Percentiles rank a stretch among this genome's conserved stretches.
Conservation (phyloP, 2,888 invertebrate species). For the Pediacus dermestoides region DNA sequence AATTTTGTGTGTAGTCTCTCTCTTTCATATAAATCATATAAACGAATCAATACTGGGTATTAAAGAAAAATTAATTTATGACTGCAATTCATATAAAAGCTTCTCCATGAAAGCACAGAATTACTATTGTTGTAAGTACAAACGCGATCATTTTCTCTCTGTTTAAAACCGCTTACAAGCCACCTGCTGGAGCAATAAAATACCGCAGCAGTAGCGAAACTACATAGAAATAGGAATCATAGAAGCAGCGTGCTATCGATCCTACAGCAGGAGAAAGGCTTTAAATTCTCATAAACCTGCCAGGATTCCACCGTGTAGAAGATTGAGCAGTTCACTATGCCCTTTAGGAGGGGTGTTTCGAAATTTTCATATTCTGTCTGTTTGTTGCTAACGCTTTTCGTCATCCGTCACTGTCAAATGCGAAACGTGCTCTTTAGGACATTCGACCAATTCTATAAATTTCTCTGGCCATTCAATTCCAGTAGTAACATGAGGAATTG, state of each 20-base stretch:
- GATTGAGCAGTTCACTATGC: conserved; percentile 39
- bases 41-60: too few relatives aligned
- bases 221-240: too few relatives aligned
- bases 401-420: conserved; percentile 41
- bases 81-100: too few relatives aligned
- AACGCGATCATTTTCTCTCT: too few relatives aligned
- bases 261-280: too few relatives aligned
- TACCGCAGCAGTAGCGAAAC: conserved; percentile 22
- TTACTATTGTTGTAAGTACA: too few relatives aligned
- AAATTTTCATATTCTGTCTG: conserved; percentile 43
- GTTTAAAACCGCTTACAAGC: conserved; percentile 12
- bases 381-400: conserved; percentile 38
- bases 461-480: conserved; percentile 21
- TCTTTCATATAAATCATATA: too few relatives aligned
- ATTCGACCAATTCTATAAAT: conserved; percentile 40
- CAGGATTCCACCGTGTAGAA: conserved; percentile 41
- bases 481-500: conserved; percentile 34
- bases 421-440: conserved; percentile 33
- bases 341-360: conserved; percentile 38
- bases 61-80: too few relatives aligned
- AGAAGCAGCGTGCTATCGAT: too few relatives aligned
- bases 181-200: conserved; percentile 21
- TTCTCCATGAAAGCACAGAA: too few relatives aligned
- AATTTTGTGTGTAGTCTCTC: too few relatives aligned
- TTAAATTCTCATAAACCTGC: conserved; percentile 47